Evolutionary conservation across 2,797 vertebrate genomes (phyloP).

Genomic region (Pterois miles): DNA sequence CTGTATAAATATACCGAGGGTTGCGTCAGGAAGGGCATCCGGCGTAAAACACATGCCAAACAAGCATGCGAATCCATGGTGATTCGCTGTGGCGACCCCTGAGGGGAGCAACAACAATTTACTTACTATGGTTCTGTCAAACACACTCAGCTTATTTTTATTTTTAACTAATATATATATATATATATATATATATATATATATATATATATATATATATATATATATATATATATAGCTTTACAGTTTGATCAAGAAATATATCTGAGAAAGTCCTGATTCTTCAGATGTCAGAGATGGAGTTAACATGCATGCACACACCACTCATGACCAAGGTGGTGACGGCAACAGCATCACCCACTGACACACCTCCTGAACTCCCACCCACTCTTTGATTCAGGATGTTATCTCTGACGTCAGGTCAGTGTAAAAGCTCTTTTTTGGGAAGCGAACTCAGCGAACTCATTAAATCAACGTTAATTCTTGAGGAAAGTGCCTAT

Average conservation of each 20-base stretch:
- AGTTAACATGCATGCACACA: background rate
- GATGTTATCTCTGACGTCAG: conserved; percentile 77
- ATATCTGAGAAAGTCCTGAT: background rate
- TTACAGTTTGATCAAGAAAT: no score
- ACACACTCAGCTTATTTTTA: background rate
- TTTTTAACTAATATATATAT: no score
- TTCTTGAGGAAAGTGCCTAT: conserved; percentile 59
- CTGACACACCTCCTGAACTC: conserved; percentile 42
- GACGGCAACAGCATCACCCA: conserved; percentile 49
- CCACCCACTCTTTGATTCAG: conserved; percentile 54
- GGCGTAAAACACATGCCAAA: no score
- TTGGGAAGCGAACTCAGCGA: conserved; percentile 34
- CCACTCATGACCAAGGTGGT: conserved; percentile 13
- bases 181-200: background rate
- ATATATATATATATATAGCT: no score
- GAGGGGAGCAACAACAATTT: no score
- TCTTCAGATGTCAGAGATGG: conserved; percentile 3
- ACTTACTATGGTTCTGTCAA: background rate
- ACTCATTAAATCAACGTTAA: conserved; percentile 71
- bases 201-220: no score
- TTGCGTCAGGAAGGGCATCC: no score
- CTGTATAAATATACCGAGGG: no score
- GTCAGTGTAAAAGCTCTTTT: conserved; percentile 57
- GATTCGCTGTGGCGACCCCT: no score
- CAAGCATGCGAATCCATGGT: no score